Evolutionary conservation across 1,140 invertebrate species (phyloP), one percentile per base, ranked within the genome.

Genomic region (Lithobius niger): DNA sequence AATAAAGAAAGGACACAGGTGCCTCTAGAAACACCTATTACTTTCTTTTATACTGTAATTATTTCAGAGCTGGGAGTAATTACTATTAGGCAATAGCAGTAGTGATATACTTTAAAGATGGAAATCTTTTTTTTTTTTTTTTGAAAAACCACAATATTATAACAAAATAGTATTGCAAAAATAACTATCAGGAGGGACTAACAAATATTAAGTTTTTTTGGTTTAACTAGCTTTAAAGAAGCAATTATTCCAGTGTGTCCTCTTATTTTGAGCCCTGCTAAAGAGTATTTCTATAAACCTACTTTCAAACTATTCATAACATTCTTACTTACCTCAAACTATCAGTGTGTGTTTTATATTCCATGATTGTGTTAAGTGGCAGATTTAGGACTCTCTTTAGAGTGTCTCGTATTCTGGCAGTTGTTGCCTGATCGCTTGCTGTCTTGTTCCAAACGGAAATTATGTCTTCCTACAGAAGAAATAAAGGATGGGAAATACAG

Each of bases 381-480:
- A 98, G 81, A 76, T 98, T 92, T 61, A 98, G 78, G 62, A 98
- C 84, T 68, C 93, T 79, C 67, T 88, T 84, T 60, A 99, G 73
- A 27, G 90, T 94, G 74, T 99, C 95, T 64, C 93, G 79, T 63
- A 99, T 96, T 63, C 90, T 78, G 57, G 81, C 82, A 61, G 87
- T 96, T 54, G 87, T 88, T 55, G 77, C 78, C 66, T 82, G 77
- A 77, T 97, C 91, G 61, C 82, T 82, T 13, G 93, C 88, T 61
- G 86, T 96, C 67, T 86, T 82, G 75, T 98, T 97, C 96, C 96
- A 99, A 62, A 99, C 81, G 61, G 92, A 95, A 65, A 99, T 84
- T 67, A 96, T 88, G 70, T 98, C 96, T 74, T 98, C 95, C 84
- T 95, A 73, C n/a, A 64, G n/a, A n/a, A n/a, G n/a, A n/a, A n/a